phyloP scores from a whole-genome alignment of 2,113 vertebrate genomes.

The Muntiacus muntjak region DNA sequence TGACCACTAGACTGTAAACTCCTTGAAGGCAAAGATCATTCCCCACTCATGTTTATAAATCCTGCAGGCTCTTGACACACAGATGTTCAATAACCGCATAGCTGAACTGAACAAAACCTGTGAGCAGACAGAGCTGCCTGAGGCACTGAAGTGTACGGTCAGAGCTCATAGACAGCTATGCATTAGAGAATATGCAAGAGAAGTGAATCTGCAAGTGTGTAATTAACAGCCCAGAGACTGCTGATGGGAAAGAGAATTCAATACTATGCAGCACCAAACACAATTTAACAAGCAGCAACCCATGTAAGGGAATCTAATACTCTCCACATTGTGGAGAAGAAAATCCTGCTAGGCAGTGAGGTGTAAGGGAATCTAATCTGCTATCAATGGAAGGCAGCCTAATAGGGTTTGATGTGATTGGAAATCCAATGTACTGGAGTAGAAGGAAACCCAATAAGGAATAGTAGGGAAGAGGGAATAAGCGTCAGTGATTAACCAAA shows the following conservation, averaged over 20 bases:
- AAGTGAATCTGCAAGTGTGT: slow-evolving; percentile 24
- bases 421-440: slow-evolving; percentile 63
- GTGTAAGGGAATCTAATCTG: slow-evolving; percentile 69
- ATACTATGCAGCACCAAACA: not conserved
- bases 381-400: slow-evolving; percentile 62
- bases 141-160: not conserved
- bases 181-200: slow-evolving; percentile 2
- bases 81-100: not conserved
- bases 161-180: not conserved
- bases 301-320: slow-evolving; percentile 62
- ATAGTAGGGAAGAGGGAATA: slow-evolving; percentile 45
- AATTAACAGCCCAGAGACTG: slow-evolving; percentile 55
- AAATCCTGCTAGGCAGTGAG: slow-evolving; percentile 59
- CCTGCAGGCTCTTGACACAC: not conserved
- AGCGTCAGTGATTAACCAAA: slow-evolving; percentile 47
- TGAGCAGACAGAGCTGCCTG: not conserved
- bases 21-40: not conserved
- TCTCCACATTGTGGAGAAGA: slow-evolving; percentile 38
- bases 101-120: not conserved
- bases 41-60: not conserved
- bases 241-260: slow-evolving; percentile 43
- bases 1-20: not conserved
- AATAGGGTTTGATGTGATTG: slow-evolving; percentile 61
- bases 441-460: slow-evolving; percentile 58
- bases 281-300: slow-evolving; percentile 46